phyloP scores from a whole-genome alignment of 2,888 invertebrate species.

The Aplocera efformata region DNA sequence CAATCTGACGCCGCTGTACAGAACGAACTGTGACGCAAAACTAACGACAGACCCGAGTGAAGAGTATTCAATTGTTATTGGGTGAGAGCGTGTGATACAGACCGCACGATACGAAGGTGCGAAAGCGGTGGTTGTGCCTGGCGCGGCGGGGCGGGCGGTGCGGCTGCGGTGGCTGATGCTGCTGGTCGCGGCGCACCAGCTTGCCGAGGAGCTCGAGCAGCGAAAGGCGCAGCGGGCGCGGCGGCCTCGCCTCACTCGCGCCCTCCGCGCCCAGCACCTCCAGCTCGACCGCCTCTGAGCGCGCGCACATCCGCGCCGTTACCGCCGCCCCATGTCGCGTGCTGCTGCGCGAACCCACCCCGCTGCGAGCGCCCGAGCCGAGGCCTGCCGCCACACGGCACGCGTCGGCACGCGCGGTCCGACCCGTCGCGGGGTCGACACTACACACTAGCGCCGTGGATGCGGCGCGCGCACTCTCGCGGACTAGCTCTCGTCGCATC shows the following conservation, averaged over 20 bases:
- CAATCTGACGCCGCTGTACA: conserved; percentile 29
- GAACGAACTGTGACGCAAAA: conserved; percentile 21
- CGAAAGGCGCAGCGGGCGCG: conserved; percentile 85
- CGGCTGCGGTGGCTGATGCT: conserved; percentile 55
- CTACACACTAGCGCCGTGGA: conserved; percentile 28
- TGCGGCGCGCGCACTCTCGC: conserved; percentile 30
- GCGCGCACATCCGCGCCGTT: conserved; percentile 89
- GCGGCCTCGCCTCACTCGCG: conserved; percentile 78
- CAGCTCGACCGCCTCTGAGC: conserved; percentile 88
- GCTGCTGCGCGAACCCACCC: conserved; percentile 63
- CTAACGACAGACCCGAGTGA: conserved; percentile 25
- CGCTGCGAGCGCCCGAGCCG: conserved; percentile 32
- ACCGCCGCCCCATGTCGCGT: conserved; percentile 86
- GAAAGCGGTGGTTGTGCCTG: conserved; percentile 80
- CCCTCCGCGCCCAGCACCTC: conserved; percentile 90
- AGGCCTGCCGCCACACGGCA: conserved; percentile 28
- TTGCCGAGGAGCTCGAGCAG: conserved; percentile 83
- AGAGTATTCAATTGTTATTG: conserved; percentile 24
- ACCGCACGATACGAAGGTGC: conserved; percentile 76
- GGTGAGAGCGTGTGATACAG: conserved; percentile 40
- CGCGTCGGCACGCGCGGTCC: conserved; percentile 55
- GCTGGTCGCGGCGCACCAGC: conserved; percentile 78
- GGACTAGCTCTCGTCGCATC: conserved; percentile 32
- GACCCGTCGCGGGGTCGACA: conserved; percentile 53
- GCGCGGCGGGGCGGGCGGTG: conserved; percentile 49